A percentile compares a stretch with the other conserved stretches of the same genome.
phyloP scores from a whole-genome alignment of 2,113 vertebrate species.

The Actinemys pallida region DNA sequence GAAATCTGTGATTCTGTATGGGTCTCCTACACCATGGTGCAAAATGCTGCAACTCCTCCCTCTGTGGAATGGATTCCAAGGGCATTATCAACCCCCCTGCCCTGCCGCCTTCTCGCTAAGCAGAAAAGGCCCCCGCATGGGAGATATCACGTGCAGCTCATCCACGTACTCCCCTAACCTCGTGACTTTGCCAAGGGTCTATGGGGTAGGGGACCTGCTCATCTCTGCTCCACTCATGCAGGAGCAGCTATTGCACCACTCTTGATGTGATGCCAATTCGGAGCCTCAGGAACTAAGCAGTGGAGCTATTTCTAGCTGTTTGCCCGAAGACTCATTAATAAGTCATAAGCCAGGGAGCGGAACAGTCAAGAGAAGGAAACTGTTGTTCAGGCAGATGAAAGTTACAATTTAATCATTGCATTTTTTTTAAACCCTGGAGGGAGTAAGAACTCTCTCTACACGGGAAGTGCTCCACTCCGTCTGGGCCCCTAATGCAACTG shows the following conservation, averaged over 20 bases:
- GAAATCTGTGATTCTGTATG: neutral
- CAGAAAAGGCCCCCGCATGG: neutral
- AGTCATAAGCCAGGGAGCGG: conserved; percentile 68
- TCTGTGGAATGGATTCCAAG: neutral
- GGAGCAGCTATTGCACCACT: neutral
- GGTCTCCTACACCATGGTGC: neutral
- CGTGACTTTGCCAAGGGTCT: neutral
- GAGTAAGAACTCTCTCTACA: conserved; percentile 39
- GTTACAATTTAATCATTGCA: neutral
- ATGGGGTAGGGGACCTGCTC: conserved; percentile 56
- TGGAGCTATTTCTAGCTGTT: conserved; percentile 69
- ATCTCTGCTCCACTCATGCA: neutral
- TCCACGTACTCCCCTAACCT: neutral
- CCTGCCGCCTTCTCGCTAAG: too few species aligned
- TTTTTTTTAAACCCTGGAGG: neutral
- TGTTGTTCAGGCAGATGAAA: conserved; percentile 66
- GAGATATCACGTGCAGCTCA: conserved; percentile 10
- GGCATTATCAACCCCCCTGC: neutral
- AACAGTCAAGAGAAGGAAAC: conserved; percentile 59
- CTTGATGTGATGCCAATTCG: neutral
- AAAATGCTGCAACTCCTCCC: neutral
- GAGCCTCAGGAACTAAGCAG: neutral
- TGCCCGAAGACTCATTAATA: conserved; percentile 74
- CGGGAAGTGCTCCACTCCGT: neutral
- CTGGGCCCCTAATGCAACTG: neutral